Conservation (phyloP, 2,888 invertebrate genomes). For the Agriopis aurantiaria region DNA sequence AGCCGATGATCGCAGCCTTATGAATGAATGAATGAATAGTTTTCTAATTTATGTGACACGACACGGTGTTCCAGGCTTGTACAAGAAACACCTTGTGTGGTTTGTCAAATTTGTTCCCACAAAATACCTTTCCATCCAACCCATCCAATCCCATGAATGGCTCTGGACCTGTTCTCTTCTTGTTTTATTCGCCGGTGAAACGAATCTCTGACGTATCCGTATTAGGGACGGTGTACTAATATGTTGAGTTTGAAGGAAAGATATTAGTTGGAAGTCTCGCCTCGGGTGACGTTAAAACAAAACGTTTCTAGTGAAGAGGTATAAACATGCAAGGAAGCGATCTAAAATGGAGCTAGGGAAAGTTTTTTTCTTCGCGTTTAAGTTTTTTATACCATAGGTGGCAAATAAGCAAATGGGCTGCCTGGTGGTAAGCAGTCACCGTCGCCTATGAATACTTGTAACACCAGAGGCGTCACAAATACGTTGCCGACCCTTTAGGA, state of each 20-base stretch:
- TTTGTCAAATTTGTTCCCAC: neutral
- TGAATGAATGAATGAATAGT: too few relatives aligned
- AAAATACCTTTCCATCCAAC: constrained; percentile 15
- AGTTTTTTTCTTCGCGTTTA: too few relatives aligned
- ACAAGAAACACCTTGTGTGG: neutral
- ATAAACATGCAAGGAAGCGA: neutral
- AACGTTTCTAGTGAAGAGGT: neutral
- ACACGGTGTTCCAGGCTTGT: too few relatives aligned
- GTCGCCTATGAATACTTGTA: too few relatives aligned
- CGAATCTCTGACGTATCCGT: constrained; percentile 58
- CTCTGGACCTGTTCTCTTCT: neutral
- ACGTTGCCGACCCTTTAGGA: too few relatives aligned
- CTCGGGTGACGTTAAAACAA: neutral
- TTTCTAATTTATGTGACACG: too few relatives aligned
- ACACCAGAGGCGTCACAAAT: too few relatives aligned
- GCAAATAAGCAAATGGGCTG: too few relatives aligned
- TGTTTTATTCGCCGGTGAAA: constrained; percentile 53
- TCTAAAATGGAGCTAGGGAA: too few relatives aligned
- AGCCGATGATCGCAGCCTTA: too few relatives aligned
- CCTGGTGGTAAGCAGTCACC: too few relatives aligned
- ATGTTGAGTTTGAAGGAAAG: neutral
- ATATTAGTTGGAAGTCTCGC: neutral
- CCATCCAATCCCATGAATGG: constrained; percentile 7
- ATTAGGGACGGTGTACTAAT: constrained; percentile 3
- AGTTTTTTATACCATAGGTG: too few relatives aligned